Evolutionary conservation across 1,140 invertebrate genomes (phyloP).

Genomic region (Harlomillsia oculata): DNA sequence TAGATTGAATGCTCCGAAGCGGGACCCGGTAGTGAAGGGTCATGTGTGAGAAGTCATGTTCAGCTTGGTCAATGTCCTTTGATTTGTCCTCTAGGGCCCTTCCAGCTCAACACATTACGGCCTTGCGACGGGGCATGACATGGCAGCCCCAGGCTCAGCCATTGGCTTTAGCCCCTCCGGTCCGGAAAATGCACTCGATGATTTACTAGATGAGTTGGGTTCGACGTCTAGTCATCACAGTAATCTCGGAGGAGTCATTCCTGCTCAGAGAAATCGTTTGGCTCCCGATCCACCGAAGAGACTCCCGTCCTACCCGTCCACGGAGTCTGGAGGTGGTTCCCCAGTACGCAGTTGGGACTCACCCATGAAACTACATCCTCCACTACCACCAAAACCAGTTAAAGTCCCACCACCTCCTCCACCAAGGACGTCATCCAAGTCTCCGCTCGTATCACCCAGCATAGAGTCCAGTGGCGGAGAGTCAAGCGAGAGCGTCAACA

Average conservation of each 20-base stretch:
- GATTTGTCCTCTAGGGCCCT: constrained; percentile 9
- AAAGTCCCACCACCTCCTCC: constrained; percentile 34
- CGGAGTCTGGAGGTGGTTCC: constrained; percentile 37
- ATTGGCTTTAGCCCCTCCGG: constrained; percentile 52
- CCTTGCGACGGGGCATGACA: constrained; percentile 2
- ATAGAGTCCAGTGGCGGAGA: constrained; percentile 30
- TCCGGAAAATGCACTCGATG: constrained; percentile 88
- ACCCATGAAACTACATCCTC: constrained; percentile 27
- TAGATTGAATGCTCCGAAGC: neutral
- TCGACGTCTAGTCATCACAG: constrained; percentile 58
- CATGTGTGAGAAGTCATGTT: neutral
- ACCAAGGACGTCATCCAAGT: constrained; percentile 34
- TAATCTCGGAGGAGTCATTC: neutral
- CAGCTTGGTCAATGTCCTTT: constrained; percentile 14
- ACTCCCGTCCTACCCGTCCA: constrained; percentile 39
- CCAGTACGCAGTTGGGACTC: constrained; percentile 24
- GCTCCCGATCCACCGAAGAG: constrained; percentile 33
- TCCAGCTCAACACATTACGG: constrained; percentile 4
- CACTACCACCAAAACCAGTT: constrained; percentile 33
- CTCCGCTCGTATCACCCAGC: constrained; percentile 24
- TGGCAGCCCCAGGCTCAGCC: constrained; percentile 33
- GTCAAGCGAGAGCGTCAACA: constrained; percentile 63
- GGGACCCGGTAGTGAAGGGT: neutral
- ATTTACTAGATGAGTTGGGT: constrained; percentile 78
- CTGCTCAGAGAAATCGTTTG: constrained; percentile 7